phyloP scores from a whole-genome alignment of 2,113 vertebrate species.

The Ammodytes dubius region DNA sequence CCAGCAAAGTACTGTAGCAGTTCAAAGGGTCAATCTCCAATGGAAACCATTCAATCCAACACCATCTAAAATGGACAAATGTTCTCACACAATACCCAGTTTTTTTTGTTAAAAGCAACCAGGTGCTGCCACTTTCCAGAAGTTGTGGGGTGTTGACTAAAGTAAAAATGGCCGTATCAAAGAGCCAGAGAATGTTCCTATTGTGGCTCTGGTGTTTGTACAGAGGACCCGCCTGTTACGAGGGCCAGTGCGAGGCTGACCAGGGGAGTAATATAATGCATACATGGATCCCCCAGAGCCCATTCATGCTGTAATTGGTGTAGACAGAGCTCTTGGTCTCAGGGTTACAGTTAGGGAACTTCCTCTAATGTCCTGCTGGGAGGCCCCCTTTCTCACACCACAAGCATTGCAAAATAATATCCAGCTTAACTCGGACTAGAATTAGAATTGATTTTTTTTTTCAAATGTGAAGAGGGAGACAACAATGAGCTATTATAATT shows the following conservation, averaged over 20 bases:
- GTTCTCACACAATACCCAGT: constrained; percentile 47
- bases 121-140: constrained; percentile 76
- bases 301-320: constrained; percentile 84
- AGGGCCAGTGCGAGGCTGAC: constrained; percentile 68
- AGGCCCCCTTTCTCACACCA: constrained; percentile 67
- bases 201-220: constrained; percentile 74
- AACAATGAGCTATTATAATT: not conserved
- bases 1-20: not conserved
- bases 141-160: constrained; percentile 75
- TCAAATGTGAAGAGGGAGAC: not conserved
- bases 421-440: not conserved
- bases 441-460: not conserved
- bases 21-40: constrained; percentile 11
- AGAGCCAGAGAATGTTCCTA: constrained; percentile 81
- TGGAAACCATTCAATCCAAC: constrained; percentile 9
- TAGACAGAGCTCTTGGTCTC: constrained; percentile 79
- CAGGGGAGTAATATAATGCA: constrained; percentile 82
- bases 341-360: constrained; percentile 77
- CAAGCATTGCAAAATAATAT: constrained; percentile 33
- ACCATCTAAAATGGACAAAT: constrained; percentile 38
- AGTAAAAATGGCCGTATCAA: constrained; percentile 77
- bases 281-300: constrained; percentile 80
- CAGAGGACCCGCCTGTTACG: constrained; percentile 73
- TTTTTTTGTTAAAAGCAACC: constrained; percentile 57
- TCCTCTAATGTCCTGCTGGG: constrained; percentile 75